These are phyloP conservation scores for Sparidentex hasta DNA, from an alignment of 2,797 vertebrate genomes.

Conservation along the genomic window DNA sequence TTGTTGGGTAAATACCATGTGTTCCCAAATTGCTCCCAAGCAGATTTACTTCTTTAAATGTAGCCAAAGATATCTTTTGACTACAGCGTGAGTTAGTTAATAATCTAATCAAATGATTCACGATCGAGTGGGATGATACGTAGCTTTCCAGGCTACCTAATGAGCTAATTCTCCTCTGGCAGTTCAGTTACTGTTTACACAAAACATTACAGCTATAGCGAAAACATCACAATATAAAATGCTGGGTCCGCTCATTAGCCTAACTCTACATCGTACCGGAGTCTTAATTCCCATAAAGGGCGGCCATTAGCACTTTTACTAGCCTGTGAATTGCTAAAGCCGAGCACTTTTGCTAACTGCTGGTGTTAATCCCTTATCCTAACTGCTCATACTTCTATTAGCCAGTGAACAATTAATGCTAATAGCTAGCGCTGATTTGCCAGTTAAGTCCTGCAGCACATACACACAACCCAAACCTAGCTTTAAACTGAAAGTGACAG, in stretches of 20 bases:
- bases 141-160: too few relatives aligned
- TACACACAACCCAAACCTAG: not conserved
- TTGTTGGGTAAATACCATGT: too few relatives aligned
- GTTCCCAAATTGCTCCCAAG: too few relatives aligned
- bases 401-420: not conserved
- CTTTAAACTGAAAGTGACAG: not conserved
- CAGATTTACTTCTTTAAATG: too few relatives aligned
- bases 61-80: too few relatives aligned
- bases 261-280: not conserved
- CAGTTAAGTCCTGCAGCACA: not conserved
- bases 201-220: not conserved
- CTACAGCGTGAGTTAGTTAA: too few relatives aligned
- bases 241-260: not conserved
- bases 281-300: not conserved
- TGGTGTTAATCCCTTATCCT: not conserved
- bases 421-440: not conserved
- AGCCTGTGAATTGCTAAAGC: not conserved
- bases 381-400: not conserved
- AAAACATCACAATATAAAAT: not conserved
- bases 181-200: not conserved
- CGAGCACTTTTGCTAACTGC: not conserved
- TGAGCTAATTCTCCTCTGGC: too few relatives aligned
- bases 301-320: not conserved
- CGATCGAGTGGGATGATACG: too few relatives aligned
- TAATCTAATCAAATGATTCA: too few relatives aligned